Evolutionary conservation across 2,113 vertebrate genomes (phyloP).

Genomic region (Rhineura floridana): DNA sequence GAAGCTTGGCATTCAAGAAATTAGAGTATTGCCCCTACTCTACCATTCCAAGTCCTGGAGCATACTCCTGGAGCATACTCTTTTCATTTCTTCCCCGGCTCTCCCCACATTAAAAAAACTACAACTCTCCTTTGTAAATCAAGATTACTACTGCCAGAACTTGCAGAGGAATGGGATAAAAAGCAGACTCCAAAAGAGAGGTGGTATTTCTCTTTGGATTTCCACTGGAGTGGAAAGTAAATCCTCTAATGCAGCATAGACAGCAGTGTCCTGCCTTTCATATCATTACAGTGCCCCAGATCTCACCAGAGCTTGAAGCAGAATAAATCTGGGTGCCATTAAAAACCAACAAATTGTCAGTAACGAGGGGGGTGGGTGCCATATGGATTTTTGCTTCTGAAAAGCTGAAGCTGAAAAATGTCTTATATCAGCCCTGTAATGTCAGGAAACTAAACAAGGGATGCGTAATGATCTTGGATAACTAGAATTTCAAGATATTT

Average conservation of each 20-base stretch:
- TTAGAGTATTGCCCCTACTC: not conserved
- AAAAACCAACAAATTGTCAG: not conserved
- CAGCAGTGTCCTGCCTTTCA: not conserved
- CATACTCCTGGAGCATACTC: not conserved
- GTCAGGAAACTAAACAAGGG: not conserved
- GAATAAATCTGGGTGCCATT: not conserved
- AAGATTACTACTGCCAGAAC: not conserved
- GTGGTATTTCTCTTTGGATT: not conserved
- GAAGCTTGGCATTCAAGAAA: not conserved
- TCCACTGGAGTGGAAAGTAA: not conserved
- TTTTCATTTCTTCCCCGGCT: not conserved
- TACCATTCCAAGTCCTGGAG: not conserved
- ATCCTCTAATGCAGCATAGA: not conserved
- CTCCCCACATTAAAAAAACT: not conserved
- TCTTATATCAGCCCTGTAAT: not conserved
- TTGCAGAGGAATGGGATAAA: not conserved
- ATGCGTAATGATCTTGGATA: not conserved
- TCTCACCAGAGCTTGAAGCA: not conserved
- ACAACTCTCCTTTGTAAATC: not conserved
- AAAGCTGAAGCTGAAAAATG: not conserved
- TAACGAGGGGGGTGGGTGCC: not conserved
- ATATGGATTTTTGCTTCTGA: not conserved
- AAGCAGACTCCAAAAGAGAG: not conserved
- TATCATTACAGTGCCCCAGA: not conserved
- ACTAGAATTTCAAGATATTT: not conserved